These are phyloP conservation scores for Drosophila azteca DNA, from an alignment of 1,140 invertebrate species.

Conservation along the genomic window DNA sequence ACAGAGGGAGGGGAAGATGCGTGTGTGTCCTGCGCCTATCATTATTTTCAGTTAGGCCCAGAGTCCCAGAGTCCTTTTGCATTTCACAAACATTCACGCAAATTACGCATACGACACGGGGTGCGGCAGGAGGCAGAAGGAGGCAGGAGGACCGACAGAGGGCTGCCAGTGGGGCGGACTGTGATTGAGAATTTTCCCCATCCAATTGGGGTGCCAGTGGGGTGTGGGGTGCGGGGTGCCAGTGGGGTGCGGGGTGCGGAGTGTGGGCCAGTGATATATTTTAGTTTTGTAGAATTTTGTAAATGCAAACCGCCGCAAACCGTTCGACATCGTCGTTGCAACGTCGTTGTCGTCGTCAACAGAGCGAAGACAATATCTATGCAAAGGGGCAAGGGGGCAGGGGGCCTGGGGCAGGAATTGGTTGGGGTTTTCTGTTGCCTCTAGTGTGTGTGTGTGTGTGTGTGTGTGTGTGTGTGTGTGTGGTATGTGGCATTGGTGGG, in stretches of 20 bases:
- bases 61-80: conserved; percentile 55
- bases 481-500: no score
- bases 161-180: no score
- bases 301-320: conserved; percentile 33
- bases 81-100: conserved; percentile 56
- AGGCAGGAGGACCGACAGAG: no score
- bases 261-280: conserved; percentile 53
- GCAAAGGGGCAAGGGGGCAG: background rate
- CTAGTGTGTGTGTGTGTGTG: background rate
- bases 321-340: conserved; percentile 19
- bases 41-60: conserved; percentile 73
- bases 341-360: conserved; percentile 42
- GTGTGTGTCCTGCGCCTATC: conserved; percentile 54
- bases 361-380: conserved; percentile 70
- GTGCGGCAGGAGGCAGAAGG: background rate
- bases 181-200: no score
- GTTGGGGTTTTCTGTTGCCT: background rate
- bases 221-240: no score
- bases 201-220: no score
- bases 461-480: no score
- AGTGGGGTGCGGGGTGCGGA: no score
- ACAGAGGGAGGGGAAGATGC: no score
- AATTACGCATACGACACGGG: conserved; percentile 48
- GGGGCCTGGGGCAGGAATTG: background rate
- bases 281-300: conserved; percentile 73